Percentiles rank a stretch among this genome's conserved stretches.
Conservation (phyloP, 2,888 invertebrate species). For the Octonoba sinensis region DNA sequence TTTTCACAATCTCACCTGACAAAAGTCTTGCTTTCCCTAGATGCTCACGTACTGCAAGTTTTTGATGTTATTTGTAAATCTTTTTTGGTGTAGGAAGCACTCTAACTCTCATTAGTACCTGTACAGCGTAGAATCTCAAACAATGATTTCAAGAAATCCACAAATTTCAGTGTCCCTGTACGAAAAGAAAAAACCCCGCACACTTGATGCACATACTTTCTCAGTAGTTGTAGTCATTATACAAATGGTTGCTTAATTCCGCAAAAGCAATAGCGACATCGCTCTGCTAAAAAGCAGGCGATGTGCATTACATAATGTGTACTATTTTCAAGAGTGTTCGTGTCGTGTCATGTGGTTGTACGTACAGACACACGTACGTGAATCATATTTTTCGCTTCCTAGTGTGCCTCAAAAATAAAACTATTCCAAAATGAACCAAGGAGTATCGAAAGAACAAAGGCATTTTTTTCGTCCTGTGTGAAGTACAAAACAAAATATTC, state of each 20-base stretch:
- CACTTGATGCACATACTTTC: constrained; percentile 56
- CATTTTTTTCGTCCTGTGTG: neutral
- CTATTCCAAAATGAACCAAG: constrained; percentile 40
- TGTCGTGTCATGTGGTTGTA: constrained; percentile 32
- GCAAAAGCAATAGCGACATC: constrained; percentile 52
- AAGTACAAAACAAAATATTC: neutral
- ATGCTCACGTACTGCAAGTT: constrained; percentile 36
- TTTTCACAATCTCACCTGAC: no score
- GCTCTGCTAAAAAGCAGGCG: neutral
- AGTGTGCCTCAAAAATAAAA: constrained; percentile 59
- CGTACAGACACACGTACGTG: constrained; percentile 30
- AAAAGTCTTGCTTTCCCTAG: neutral
- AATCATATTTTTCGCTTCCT: constrained; percentile 60
- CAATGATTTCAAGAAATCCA: constrained; percentile 21
- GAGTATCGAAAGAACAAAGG: constrained; percentile 7
- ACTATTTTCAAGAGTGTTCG: constrained; percentile 57
- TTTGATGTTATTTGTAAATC: constrained; percentile 24
- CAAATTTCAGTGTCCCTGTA: constrained; percentile 16
- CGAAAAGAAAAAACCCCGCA: constrained; percentile 8
- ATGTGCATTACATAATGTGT: constrained; percentile 28
- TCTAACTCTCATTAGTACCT: constrained; percentile 31
- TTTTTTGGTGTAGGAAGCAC: constrained; percentile 37
- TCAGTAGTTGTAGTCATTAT: constrained; percentile 27
- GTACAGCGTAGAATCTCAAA: constrained; percentile 15
- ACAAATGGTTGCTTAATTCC: constrained; percentile 52